phyloP scores from a whole-genome alignment of 1,140 invertebrate genomes.

The Camponotus pennsylvanicus region DNA sequence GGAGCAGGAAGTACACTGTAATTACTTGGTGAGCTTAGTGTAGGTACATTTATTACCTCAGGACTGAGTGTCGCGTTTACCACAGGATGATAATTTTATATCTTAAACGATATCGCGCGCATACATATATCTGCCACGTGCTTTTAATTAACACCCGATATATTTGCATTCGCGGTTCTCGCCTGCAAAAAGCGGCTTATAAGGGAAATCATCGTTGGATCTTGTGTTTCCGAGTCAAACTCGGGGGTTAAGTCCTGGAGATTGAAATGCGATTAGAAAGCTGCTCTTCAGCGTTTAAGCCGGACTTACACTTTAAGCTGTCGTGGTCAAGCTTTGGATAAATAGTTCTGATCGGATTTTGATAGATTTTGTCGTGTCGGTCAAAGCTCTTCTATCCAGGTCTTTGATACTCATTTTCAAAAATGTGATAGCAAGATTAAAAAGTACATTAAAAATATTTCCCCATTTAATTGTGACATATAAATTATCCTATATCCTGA shows the following conservation, averaged over 20 bases:
- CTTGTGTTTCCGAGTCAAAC: slow-evolving; percentile 43
- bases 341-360: slow-evolving; percentile 56
- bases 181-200: slow-evolving; percentile 24
- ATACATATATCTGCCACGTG: background rate
- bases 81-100: slow-evolving; percentile 58
- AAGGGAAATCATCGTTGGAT: slow-evolving; percentile 14
- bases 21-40: slow-evolving; percentile 61
- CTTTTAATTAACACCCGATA: slow-evolving; percentile 46
- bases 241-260: slow-evolving; percentile 53
- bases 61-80: slow-evolving; percentile 50
- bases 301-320: slow-evolving; percentile 65
- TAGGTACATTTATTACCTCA: slow-evolving; percentile 51
- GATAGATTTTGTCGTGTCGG: slow-evolving; percentile 15
- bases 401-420: too few relatives aligned
- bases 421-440: background rate
- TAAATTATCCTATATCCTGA: background rate
- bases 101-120: slow-evolving; percentile 50
- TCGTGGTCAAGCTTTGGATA: slow-evolving; percentile 41
- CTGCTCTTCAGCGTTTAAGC: slow-evolving; percentile 63
- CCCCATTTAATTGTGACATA: background rate
- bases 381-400: background rate
- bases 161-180: slow-evolving; percentile 28
- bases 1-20: slow-evolving; percentile 58
- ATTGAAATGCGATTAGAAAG: slow-evolving; percentile 62
- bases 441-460: background rate